Conservation (phyloP, 2,888 invertebrate genomes). For the Drosophila kuntzei region DNA sequence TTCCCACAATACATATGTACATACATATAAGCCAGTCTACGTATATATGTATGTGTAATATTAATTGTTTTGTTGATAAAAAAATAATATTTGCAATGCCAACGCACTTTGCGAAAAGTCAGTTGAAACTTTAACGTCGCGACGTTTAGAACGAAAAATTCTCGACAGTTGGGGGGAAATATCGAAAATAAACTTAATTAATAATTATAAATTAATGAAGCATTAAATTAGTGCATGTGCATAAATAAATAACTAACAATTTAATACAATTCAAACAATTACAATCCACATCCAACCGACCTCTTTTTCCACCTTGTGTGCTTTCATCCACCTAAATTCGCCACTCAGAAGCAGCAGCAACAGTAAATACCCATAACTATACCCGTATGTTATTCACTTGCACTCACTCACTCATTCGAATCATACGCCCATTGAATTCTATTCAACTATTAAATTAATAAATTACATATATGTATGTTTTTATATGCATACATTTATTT, state of each 20-base stretch:
- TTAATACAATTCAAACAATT: not conserved
- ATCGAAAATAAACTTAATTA: not conserved
- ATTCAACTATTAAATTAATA: slow-evolving; percentile 15
- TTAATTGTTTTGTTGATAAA: slow-evolving; percentile 64
- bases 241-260: not conserved
- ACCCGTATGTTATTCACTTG: slow-evolving; percentile 18
- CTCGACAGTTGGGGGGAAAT: not conserved
- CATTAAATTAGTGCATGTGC: slow-evolving; percentile 8
- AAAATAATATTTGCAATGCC: slow-evolving; percentile 51
- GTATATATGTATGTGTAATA: slow-evolving; percentile 18
- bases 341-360: slow-evolving; percentile 1
- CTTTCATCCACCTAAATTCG: not conserved
- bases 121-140: slow-evolving; percentile 64
- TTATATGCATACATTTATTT: not conserved
- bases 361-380: slow-evolving; percentile 5
- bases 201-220: not conserved
- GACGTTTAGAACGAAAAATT: slow-evolving; percentile 51
- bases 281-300: not conserved
- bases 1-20: slow-evolving; percentile 35
- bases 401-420: slow-evolving; percentile 13
- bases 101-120: slow-evolving; percentile 64
- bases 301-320: slow-evolving; percentile 5
- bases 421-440: slow-evolving; percentile 47
- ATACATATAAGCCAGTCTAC: slow-evolving; percentile 27
- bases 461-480: not conserved